Conservation (phyloP, 2,888 invertebrate species). For the Lapara coniferarum region DNA sequence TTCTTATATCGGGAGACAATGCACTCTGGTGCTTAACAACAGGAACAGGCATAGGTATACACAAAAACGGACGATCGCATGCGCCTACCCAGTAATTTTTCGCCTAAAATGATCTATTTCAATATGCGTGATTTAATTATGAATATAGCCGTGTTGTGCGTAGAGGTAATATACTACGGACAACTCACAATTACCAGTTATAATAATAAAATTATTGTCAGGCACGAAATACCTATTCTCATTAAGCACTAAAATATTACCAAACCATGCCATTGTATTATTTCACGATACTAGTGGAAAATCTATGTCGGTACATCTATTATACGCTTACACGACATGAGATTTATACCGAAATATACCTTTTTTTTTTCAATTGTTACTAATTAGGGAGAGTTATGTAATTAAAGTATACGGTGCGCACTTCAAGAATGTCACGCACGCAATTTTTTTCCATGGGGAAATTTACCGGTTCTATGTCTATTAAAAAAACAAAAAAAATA, state of each 20-base stretch:
- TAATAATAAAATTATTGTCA: constrained; percentile 1
- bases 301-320: constrained; percentile 10
- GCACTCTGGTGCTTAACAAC: too few species aligned
- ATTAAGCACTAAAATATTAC: constrained; percentile 16
- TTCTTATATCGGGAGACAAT: too few species aligned
- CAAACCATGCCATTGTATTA: constrained; percentile 1
- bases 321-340: neutral
- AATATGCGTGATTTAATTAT: neutral
- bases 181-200: constrained; percentile 5
- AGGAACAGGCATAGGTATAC: too few species aligned
- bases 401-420: too few species aligned
- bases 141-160: neutral
- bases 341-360: neutral
- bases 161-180: constrained; percentile 6
- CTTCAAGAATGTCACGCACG: too few species aligned
- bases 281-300: constrained; percentile 7
- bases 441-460: too few species aligned
- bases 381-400: too few species aligned
- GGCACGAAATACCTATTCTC: constrained; percentile 5
- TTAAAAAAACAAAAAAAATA: too few species aligned
- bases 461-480: too few species aligned
- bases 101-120: too few species aligned
- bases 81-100: too few species aligned
- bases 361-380: neutral
- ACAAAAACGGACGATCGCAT: too few species aligned